Evolutionary conservation across 2,797 vertebrate genomes (phyloP), one percentile per base, ranked within the genome.

Genomic region (Rhinoraja longicauda): DNA sequence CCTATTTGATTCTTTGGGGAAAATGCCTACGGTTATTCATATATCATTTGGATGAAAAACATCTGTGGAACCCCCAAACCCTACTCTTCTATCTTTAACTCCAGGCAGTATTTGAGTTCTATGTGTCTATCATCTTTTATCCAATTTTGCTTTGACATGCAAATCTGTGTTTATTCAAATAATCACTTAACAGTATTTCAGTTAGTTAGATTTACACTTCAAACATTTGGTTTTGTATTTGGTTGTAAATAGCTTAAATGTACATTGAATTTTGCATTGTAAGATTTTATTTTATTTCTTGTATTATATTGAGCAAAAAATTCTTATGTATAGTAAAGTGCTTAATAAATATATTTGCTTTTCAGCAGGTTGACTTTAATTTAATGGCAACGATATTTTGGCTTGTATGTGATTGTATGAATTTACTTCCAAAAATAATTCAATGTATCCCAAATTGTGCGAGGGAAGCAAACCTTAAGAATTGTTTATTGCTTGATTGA

Each of bases 301-400:
- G 98, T 98, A 98, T 97, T 97, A 98, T 98, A 98, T 97, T 97
- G 97, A 97, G 97, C 96, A 4, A 96, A 97, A 97, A 97, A 97
- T 96, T 97, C 97, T 96, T 97, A 97, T 98, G 97, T 98, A 98
- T 98, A 99, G 98, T 97, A 98, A 99, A 99, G 97, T 98, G 98
- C 98, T 99, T 97, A 99, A 99, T 99, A 99, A 99, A 99, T 98
- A 98, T 98, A 99, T 99, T 99, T 99, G 98, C 98, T 99, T 99
- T 99, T 98, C 97, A 98, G 97, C 97, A 95, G 95, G 96, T 92
- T 75, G 90, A 75, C 70, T 75, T 92, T 92, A 57, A 75, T 75
- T 92, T 45, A 75, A 92, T 26, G 45, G 26, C 32, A 29, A 92
- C 15, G 15, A 45, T 72, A 73, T 91, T 53, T 24, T 91, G 26